Evolutionary conservation across 2,113 vertebrate genomes (phyloP).

Genomic region (Ceratotherium simum): DNA sequence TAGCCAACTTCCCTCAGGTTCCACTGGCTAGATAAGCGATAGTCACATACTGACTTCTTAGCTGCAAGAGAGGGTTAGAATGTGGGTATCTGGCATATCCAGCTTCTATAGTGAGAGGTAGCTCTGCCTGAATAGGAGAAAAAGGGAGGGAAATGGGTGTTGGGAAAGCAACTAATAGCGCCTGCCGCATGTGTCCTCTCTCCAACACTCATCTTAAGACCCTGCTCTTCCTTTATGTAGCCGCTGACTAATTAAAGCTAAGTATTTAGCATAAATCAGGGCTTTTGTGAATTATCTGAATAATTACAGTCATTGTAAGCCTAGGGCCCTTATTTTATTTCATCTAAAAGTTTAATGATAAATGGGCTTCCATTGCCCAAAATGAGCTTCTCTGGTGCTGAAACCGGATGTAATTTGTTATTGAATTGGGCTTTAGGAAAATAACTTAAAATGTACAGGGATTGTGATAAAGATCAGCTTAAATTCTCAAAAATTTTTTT

Average conservation of each 20-base stretch:
- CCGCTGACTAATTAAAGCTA: constrained; percentile 77
- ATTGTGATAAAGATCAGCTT: constrained; percentile 83
- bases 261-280: constrained; percentile 82
- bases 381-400: constrained; percentile 67
- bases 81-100: constrained; percentile 44
- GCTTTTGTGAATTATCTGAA: constrained; percentile 80
- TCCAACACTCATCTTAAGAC: constrained; percentile 68
- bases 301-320: constrained; percentile 78
- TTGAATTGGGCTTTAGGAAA: constrained; percentile 78
- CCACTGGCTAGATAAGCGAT: constrained; percentile 18
- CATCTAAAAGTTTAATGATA: constrained; percentile 80
- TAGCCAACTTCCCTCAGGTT: constrained; percentile 35
- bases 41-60: constrained; percentile 33
- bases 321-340: constrained; percentile 72
- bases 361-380: constrained; percentile 77
- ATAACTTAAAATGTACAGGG: constrained; percentile 71
- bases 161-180: constrained; percentile 63
- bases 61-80: constrained; percentile 51
- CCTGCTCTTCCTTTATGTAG: constrained; percentile 68
- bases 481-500: constrained; percentile 65
- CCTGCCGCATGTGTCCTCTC: constrained; percentile 70
- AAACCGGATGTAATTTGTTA: constrained; percentile 81
- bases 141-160: constrained; percentile 8
- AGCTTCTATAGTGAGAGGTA: constrained; percentile 17
- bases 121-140: constrained; percentile 42